A percentile compares a stretch with the other conserved stretches of the same genome.
These are phyloP conservation scores for Megalonaias nervosa DNA, from an alignment of 1,140 invertebrate species.

Conservation along the genomic window DNA sequence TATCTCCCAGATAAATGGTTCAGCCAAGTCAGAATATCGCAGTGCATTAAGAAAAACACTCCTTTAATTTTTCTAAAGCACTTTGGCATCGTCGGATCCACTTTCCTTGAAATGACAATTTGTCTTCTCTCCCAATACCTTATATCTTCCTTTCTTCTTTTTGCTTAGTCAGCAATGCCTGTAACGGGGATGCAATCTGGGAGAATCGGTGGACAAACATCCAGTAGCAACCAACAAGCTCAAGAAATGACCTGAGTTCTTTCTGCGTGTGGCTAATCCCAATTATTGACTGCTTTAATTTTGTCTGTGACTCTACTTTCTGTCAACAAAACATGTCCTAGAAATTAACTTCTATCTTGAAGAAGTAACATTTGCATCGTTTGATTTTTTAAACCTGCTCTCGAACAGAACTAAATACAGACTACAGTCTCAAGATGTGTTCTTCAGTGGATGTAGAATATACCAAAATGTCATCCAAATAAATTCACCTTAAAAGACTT, in stretches of 20 bases:
- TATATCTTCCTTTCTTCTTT: neutral
- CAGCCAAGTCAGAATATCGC: too few relatives aligned
- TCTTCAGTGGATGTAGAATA: neutral
- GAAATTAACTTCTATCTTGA: neutral
- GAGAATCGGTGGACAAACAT: slow-evolving; percentile 1
- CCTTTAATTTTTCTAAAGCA: neutral
- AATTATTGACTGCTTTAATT: slow-evolving; percentile 1
- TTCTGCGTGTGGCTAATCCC: neutral
- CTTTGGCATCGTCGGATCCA: slow-evolving; percentile 1
- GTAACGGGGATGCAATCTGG: neutral
- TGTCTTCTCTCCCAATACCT: neutral
- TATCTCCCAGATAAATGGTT: neutral
- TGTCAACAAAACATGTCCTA: neutral
- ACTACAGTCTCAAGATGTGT: neutral
- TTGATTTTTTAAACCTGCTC: slow-evolving; percentile 10
- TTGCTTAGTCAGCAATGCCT: neutral
- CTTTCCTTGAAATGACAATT: neutral
- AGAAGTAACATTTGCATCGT: slow-evolving; percentile 27
- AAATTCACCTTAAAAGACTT: slow-evolving; percentile 22
- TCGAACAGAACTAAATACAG: slow-evolving; percentile 3
- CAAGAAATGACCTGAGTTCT: slow-evolving; percentile 9
- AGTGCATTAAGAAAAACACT: too few relatives aligned
- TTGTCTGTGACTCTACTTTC: neutral
- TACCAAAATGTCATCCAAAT: slow-evolving; percentile 33
- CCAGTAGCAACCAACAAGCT: neutral